Conservation (phyloP, 2,888 invertebrate genomes). For the Dicyrtomina minuta region DNA sequence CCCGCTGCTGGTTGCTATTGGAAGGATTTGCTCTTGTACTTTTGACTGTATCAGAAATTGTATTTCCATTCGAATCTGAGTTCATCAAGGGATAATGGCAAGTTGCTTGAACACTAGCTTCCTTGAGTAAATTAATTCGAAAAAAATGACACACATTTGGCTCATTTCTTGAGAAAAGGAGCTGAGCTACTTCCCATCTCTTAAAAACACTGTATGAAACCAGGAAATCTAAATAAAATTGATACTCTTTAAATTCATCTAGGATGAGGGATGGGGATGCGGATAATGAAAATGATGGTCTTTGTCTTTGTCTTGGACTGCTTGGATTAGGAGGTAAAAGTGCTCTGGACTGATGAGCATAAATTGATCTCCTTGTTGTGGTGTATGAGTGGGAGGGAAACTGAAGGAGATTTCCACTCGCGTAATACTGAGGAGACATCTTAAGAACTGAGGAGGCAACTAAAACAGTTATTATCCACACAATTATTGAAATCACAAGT, state of each 20-base stretch:
- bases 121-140: constrained; percentile 18
- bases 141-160: constrained; percentile 35
- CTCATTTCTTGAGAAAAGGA: constrained; percentile 36
- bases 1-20: not conserved
- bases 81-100: constrained; percentile 21
- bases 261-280: not conserved
- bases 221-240: constrained; percentile 37
- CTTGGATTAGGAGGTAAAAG: constrained; percentile 19
- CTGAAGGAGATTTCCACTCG: not conserved
- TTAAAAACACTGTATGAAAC: constrained; percentile 32
- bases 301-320: constrained; percentile 3
- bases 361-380: not conserved
- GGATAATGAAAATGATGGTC: too few species aligned
- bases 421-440: too few species aligned
- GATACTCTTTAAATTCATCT: not conserved
- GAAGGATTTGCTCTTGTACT: not conserved
- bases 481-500: too few species aligned
- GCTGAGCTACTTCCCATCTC: constrained; percentile 37
- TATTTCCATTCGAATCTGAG: not conserved
- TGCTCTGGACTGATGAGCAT: not conserved
- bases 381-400: not conserved
- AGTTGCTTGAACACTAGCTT: constrained; percentile 6
- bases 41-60: too few species aligned
- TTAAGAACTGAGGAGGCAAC: too few species aligned
- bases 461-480: too few species aligned